Evolutionary conservation across 2,888 invertebrate species (phyloP), one percentile per base, ranked within the genome.

Genomic region (Andricus quercusramuli): DNA sequence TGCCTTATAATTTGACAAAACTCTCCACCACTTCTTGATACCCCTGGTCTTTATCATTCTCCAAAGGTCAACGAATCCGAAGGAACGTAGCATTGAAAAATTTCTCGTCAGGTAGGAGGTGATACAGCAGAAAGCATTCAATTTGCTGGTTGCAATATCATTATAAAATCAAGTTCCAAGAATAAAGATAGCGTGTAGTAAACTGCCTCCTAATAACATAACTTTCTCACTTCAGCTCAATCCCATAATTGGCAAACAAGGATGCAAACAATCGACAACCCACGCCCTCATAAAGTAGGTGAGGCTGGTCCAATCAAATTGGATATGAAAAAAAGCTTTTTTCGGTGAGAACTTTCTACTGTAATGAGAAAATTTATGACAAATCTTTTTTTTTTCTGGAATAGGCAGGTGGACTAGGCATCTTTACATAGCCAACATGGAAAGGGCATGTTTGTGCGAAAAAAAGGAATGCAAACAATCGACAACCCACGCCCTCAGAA

Each of bases 171-270:
- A 56, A n/a, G 56, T 56, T 56, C 20, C n/a, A 56, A 56, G 56
- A 56, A 56, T 56, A 56, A 56, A n/a, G 8, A 56, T 56, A 56
- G 56, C 56, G 56, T 56, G 56, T n/a, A 56, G 11, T 25, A 44
- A 44, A n/a, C 68, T 41, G 68, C 11, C 44, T 47, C 25, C 25
- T 68, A 68, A 68, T 68, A 68, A 68, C 68, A 41, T 68, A 56
- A 56, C 56, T 68, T 68, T 68, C 68, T 68, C 68, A 80, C 25
- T 81, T 74, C 77, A 70, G 77, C 68, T 68, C 77, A 70, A 68
- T 62, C 67, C n/a, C 44, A 25, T 37, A 64, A 77, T 79, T 79
- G 78, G 79, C 79, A 74, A 79, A 37, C 62, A 51, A 17, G 15
- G 13, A 77, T 56, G 56, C 44, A 74, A 74, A 22, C 47, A 74